Evolutionary conservation across 2,888 invertebrate species (phyloP).

Genomic region (Chymomyza caudatula): DNA sequence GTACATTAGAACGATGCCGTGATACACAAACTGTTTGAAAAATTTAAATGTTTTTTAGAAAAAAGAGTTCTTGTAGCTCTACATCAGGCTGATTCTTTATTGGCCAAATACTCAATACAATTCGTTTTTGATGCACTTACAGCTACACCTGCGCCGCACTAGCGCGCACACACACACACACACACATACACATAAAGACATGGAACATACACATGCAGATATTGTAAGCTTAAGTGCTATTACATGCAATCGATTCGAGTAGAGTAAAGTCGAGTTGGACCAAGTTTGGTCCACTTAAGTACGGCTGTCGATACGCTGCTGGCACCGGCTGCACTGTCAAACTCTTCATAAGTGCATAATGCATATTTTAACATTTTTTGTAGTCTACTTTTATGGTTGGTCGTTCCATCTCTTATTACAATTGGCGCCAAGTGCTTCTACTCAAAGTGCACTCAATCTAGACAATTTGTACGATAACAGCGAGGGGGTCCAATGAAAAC

Average conservation of each 20-base stretch:
- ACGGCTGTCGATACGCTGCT: background rate
- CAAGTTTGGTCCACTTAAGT: background rate
- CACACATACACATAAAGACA: conserved; percentile 1
- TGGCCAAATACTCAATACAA: conserved; percentile 41
- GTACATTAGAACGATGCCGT: conserved; percentile 52
- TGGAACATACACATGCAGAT: conserved; percentile 32
- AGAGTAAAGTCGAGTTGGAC: conserved; percentile 38
- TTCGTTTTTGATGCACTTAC: conserved; percentile 66
- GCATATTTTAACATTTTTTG: conserved; percentile 71
- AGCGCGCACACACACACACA: conserved; percentile 15
- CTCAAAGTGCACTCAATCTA: conserved; percentile 60
- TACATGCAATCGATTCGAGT: conserved; percentile 64
- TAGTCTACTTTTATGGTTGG: conserved; percentile 62
- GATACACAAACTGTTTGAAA: conserved; percentile 34
- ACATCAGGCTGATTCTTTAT: background rate
- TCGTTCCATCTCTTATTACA: background rate
- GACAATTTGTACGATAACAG: conserved; percentile 47
- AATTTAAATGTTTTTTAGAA: conserved; percentile 38
- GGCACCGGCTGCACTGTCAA: background rate
- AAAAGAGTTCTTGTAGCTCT: conserved; percentile 11
- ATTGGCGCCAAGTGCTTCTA: conserved; percentile 12
- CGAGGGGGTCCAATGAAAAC: conserved; percentile 14
- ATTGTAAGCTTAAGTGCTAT: conserved; percentile 71
- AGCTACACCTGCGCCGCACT: conserved; percentile 62
- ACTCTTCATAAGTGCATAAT: conserved; percentile 60